Base-by-base conservation (phyloP, 2,888 invertebrate genomes). In the Morpho helenor region DNA sequence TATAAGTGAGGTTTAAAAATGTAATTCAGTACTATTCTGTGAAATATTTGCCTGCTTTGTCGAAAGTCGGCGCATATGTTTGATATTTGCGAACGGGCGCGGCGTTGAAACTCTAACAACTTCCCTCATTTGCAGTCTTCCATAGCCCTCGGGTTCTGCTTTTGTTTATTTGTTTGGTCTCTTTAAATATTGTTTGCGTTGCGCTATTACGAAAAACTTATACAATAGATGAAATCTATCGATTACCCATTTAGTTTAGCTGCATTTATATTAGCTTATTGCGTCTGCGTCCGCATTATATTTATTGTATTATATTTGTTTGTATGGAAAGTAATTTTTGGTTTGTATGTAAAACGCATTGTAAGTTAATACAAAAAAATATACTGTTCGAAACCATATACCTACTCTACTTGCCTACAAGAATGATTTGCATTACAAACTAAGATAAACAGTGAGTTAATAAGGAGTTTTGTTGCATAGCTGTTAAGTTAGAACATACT, bases 41-140 rank as follows among this genome's bases (percentile, higher is more conserved):
- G 56, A 52, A 49, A 52, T 52, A 47, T 55, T 51, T 43, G 56
- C 40, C 47, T 44, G 56, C 47, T 42, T 23, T 48, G 48, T 60
- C 56, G 56, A 56, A 61, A 61, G 56, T 58, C 56, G 31, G 55
- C 57, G 44, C 46, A 57, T 53, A 49, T 52, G 55, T 60, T 60
- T 53, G 47, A 48, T 60, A 56, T 60, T 63, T 60, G 57, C 57
- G 52, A 57, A 60, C 57, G 48, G 49, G 43, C 45, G 51, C 56
- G 46, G 53, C 53, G 46, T 48, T 42, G 54, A 45, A 60, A 62
- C 57, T 62, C 48, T 58, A 57, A 50, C 55, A 58, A 58, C 48
- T 60, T 63, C 51, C 58, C 58, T 61, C 58, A 61, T 61, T 61
- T 63, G 50, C 58, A 61, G 56, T 61, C 53, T 56, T 39, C 60